These are phyloP conservation scores for Sycophila texana DNA, from an alignment of 2,888 invertebrate species.

Conservation along the genomic window DNA sequence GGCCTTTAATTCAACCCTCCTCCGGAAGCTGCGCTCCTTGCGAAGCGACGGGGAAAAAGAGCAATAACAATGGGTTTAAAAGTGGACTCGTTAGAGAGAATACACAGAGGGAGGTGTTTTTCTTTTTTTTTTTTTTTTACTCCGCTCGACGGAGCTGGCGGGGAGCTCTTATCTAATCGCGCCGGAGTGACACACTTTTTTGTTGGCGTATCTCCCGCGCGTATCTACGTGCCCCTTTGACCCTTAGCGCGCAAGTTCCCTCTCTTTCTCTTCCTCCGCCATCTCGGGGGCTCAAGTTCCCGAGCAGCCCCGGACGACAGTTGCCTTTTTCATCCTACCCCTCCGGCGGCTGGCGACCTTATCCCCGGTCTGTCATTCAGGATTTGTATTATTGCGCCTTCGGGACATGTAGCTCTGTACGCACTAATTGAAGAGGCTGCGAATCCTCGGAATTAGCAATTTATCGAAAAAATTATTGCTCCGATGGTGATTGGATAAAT, in stretches of 20 bases:
- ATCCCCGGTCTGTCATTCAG: background rate
- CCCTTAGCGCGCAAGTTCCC: background rate
- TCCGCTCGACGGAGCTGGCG: background rate
- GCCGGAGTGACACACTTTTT: slow-evolving; percentile 35
- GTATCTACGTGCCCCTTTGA: slow-evolving; percentile 13
- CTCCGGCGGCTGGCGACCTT: background rate
- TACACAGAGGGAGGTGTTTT: slow-evolving; percentile 9
- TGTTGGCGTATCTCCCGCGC: slow-evolving; percentile 20
- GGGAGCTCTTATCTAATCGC: slow-evolving; percentile 38
- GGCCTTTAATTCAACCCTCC: too few species aligned
- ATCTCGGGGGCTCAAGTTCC: background rate
- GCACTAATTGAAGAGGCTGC: too few species aligned
- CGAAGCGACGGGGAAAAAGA: background rate
- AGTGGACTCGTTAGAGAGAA: slow-evolving; percentile 39
- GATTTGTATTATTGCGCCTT: slow-evolving; percentile 1
- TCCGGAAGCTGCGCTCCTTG: background rate
- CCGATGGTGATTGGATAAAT: too few species aligned
- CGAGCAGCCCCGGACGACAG: too few species aligned
- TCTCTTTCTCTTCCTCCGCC: background rate
- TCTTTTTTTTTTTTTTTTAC: background rate
- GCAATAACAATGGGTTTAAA: slow-evolving; percentile 16
- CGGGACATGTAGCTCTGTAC: too few species aligned
- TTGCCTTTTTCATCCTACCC: too few species aligned
- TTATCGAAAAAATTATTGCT: too few species aligned
- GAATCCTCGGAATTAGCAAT: too few species aligned